Base-by-base conservation (phyloP, 2,888 invertebrate species). In the Sminthurinus aureus region DNA sequence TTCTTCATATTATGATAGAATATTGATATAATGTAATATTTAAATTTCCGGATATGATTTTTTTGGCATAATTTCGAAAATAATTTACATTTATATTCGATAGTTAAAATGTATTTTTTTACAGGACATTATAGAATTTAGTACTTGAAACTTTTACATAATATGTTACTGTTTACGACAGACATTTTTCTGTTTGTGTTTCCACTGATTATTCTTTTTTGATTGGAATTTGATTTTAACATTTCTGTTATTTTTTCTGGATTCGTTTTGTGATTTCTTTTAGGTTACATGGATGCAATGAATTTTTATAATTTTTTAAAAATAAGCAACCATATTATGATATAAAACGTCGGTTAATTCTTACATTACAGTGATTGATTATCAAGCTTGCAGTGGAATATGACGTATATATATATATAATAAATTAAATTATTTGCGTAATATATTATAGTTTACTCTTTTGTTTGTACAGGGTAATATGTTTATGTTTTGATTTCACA, bases 401-500 rank as follows among this genome's bases (percentile, higher is more conserved):
- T 71, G n/a, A 71, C 24, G n/a, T 18, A n/a, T 18, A 22, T 69
- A 24, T 22, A 71, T 24, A 71, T 38, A 69, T 38, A 74, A 69
- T 58, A 81, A 73, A 81, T 81, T 26, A 58, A 80, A 38, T 71
- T 50, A 51, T 11, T 67, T 26, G 24, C 24, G 9, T 74, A 11
- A 51, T 26, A 52, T 64, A 26, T 24, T 50, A 20, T 79, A 38
- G 13, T 11, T 50, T 73, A 71, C 22, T 73, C 26, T 73, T 74
- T 81, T 73, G 50, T 81, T 81, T 81, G 81, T 81, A 81, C 81
- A 81, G 81, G 81, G 75, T 81, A 81, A 81, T 81, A 81, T 81
- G 81, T 81, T 81, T 66, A 75, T 75, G 80, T 81, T 24, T 73
- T 73, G 80, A 73, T 81, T 74, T 81, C 81, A 81, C 74, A 38